These are phyloP conservation scores for Melipona beecheii DNA, from an alignment of 2,888 invertebrate genomes.

Conservation along the genomic window DNA sequence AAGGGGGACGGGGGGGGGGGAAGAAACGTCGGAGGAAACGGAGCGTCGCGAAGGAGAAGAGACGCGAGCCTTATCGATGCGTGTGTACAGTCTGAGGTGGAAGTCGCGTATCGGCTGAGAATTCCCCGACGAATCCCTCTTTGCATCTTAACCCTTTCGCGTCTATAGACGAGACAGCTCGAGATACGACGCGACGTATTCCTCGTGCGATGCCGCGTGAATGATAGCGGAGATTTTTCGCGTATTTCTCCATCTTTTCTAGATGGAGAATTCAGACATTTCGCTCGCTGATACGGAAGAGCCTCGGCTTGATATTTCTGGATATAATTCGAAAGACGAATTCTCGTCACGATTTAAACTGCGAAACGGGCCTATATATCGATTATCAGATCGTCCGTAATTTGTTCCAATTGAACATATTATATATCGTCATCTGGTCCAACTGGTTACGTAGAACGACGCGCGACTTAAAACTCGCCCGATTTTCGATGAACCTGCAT, in stretches of 20 bases:
- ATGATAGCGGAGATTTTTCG: background rate
- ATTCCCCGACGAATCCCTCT: background rate
- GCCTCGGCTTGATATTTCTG: background rate
- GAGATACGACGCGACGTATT: background rate
- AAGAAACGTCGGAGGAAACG: conserved; percentile 15
- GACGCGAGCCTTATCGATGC: conserved; percentile 24
- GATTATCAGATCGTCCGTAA: no score
- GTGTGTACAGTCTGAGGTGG: background rate
- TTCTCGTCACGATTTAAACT: background rate
- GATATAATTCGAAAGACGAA: background rate
- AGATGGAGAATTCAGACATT: background rate
- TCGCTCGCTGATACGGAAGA: background rate
- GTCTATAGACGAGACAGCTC: background rate
- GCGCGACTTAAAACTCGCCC: background rate
- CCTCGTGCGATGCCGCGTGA: background rate
- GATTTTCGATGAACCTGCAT: background rate
- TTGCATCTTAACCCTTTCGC: background rate
- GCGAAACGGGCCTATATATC: no score
- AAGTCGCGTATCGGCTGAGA: conserved; percentile 5
- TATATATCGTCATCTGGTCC: no score
- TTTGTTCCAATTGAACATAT: no score
- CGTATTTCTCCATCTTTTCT: background rate
- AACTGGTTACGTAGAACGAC: background rate
- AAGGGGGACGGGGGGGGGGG: background rate
- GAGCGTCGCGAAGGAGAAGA: background rate